Evolutionary conservation across 2,888 invertebrate species (phyloP).

Genomic region (Diachrysia chrysitis): DNA sequence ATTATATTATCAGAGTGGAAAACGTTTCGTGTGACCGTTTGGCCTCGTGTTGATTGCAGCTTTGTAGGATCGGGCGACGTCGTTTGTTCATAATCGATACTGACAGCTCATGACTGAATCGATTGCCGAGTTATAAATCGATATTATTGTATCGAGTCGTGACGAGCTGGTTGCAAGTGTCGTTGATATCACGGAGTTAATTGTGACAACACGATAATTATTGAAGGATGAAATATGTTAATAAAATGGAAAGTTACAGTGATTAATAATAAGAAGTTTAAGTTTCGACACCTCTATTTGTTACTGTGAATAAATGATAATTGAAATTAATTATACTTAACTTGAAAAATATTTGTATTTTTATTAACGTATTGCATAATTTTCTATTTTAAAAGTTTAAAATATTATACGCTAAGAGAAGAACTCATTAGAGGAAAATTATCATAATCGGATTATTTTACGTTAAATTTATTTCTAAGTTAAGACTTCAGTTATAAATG

Average conservation of each 20-base stretch:
- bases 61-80: slow-evolving; percentile 60
- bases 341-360: slow-evolving; percentile 26
- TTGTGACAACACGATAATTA: slow-evolving; percentile 50
- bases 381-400: slow-evolving; percentile 22
- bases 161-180: slow-evolving; percentile 31
- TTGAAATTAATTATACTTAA: slow-evolving; percentile 47
- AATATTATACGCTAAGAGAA: not conserved
- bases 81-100: slow-evolving; percentile 61
- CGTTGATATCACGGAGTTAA: slow-evolving; percentile 38
- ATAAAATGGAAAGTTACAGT: slow-evolving; percentile 52
- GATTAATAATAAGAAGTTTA: slow-evolving; percentile 45
- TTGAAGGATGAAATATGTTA: slow-evolving; percentile 35
- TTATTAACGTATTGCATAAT: slow-evolving; percentile 40
- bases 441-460: slow-evolving; percentile 28
- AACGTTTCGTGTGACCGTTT: slow-evolving; percentile 59
- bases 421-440: slow-evolving; percentile 30
- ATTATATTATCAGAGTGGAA: slow-evolving; percentile 64
- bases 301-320: slow-evolving; percentile 43
- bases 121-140: slow-evolving; percentile 51
- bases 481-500: not conserved
- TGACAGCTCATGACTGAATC: slow-evolving; percentile 49
- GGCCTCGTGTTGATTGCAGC: slow-evolving; percentile 67
- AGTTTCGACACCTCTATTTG: slow-evolving; percentile 42
- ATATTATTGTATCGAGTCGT: slow-evolving; percentile 51
- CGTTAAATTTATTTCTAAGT: not conserved